phyloP scores from a whole-genome alignment of 2,797 vertebrate species.

The Chrosomus eos region DNA sequence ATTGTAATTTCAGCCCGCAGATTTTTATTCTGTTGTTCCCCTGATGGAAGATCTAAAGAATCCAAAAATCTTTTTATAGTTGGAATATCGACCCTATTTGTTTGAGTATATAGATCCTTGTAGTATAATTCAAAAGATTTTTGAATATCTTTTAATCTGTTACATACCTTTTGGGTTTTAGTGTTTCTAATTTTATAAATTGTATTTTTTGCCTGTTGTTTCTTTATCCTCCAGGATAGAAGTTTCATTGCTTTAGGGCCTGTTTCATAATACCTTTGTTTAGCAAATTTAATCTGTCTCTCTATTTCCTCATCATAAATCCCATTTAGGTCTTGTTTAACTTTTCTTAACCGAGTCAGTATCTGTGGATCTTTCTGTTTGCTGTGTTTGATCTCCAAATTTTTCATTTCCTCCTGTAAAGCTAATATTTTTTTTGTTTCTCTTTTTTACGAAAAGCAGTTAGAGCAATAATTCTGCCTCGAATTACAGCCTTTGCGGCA shows the following conservation, averaged over 20 bases:
- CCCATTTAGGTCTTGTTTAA: too few species aligned
- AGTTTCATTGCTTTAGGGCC: not conserved
- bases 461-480: not conserved
- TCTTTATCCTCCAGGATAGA: not conserved
- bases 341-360: not conserved
- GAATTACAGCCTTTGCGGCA: not conserved
- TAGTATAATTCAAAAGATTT: too few species aligned
- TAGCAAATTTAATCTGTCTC: too few species aligned
- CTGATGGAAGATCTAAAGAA: too few species aligned
- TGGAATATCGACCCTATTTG: too few species aligned
- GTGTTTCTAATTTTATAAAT: not conserved
- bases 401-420: not conserved
- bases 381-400: not conserved
- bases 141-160: not conserved
- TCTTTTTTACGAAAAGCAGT: not conserved
- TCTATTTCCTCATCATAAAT: too few species aligned
- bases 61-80: too few species aligned
- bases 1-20: not conserved
- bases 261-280: not conserved
- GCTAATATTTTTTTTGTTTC: not conserved
- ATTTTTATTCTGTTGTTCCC: not conserved
- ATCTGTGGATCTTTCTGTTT: not conserved
- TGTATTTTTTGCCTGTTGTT: not conserved
- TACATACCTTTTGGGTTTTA: not conserved
- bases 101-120: too few species aligned